Base-by-base conservation (phyloP, 2,888 invertebrate genomes). In the Neoaliturus tenellus region DNA sequence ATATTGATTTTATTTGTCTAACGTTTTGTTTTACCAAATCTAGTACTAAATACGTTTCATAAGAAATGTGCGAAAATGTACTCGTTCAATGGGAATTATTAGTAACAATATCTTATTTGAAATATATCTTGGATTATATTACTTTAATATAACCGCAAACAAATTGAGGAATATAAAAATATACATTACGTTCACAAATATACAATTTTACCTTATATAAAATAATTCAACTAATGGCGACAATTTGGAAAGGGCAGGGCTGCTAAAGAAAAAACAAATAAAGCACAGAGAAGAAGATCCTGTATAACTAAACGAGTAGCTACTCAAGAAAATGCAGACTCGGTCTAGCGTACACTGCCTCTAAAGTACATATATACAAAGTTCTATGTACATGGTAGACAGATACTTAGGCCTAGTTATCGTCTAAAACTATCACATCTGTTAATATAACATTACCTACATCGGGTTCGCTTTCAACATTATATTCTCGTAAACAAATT, bases 361-460 rank as follows among this genome's bases (percentile, higher is more conserved):
- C 41, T 71, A 81, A 28, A 14, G 48, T 81, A 81, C 81, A 81
- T 73, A 82, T 82, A 25, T 82, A 82, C 82, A 82, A n/a, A n/a
- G 28, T 17, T 25, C 62, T 82, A 82, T 82, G 51, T 82, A 82
- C 82, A 82, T 33, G 81, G 81, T 69, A 81, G 81, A 81, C 81
- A 67, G 81, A 31, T 17, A 48, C 39, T 35, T 82, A 28, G 25
- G 23, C 71, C 82, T 73, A 82, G 51, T 69, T 73, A 39, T 51
- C 58, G 73, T 51, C 82, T 82, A 82, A 44, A 73, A 20, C 82
- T 82, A 82, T 82, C 82, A 82, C 82, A 82, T 55, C 39, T 69
- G 69, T 69, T 69, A 69, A 69, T 4, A 33, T 67, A 69, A 69
- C 69, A 39, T 69, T 69, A 39, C 69, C 69, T 69, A 69, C 31